Percentiles rank a stretch among this genome's conserved stretches.
Conservation (phyloP, 2,113 vertebrate genomes). For the Anhinga anhinga region DNA sequence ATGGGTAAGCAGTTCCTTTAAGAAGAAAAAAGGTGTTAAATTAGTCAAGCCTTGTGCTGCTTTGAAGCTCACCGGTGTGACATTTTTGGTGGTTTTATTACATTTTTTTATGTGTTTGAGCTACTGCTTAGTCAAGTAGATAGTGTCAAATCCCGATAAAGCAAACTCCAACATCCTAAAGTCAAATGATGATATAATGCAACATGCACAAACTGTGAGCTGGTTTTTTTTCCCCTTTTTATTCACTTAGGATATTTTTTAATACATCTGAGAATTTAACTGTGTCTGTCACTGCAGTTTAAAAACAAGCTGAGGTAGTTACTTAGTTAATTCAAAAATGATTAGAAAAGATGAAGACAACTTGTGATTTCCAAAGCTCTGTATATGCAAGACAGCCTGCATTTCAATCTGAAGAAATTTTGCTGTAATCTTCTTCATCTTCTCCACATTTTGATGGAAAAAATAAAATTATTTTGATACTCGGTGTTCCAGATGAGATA, state of each 20-base stretch:
- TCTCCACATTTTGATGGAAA: conserved; percentile 23
- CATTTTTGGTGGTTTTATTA: not conserved
- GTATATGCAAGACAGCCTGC: not conserved
- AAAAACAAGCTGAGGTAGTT: conserved; percentile 27
- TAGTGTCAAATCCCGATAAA: conserved; percentile 56
- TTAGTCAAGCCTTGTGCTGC: not conserved
- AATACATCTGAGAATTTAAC: conserved; percentile 4
- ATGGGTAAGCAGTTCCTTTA: not conserved
- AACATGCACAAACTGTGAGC: not conserved
- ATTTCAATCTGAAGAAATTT: conserved; percentile 33
- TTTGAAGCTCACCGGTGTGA: not conserved
- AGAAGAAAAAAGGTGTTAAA: not conserved
- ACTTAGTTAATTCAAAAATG: conserved; percentile 39
- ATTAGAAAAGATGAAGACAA: conserved; percentile 41
- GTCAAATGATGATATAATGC: conserved; percentile 34
- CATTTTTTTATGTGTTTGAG: not conserved
- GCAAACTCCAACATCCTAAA: conserved; percentile 1
- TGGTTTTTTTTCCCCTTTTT: not conserved
- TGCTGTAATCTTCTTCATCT: conserved; percentile 13
- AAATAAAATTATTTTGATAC: conserved; percentile 10
- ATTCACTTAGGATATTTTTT: conserved; percentile 31
- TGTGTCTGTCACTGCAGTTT: not conserved
- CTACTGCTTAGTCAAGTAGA: conserved; percentile 42
- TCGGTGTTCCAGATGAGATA: conserved; percentile 21
- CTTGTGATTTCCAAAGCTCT: conserved; percentile 3